Conservation (phyloP, 2,797 vertebrate genomes). For the Cyclura pinguis region DNA sequence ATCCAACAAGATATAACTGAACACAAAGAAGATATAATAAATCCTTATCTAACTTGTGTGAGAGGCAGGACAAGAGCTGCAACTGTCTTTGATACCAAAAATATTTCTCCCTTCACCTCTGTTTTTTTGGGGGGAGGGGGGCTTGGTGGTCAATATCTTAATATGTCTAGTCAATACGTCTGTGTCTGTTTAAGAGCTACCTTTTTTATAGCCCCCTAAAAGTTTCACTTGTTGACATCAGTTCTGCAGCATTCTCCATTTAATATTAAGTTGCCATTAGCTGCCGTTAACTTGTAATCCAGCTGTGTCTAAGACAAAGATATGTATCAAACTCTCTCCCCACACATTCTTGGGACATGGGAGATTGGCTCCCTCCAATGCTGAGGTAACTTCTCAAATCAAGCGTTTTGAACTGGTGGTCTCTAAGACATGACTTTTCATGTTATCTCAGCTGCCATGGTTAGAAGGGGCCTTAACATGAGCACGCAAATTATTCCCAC, state of each 20-base stretch:
- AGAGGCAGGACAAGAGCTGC: background rate
- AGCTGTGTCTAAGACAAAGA: background rate
- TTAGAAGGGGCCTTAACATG: too few species aligned
- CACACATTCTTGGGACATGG: too few species aligned
- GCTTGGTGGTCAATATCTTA: background rate
- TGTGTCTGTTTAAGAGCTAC: background rate
- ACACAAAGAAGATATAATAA: background rate
- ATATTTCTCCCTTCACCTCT: background rate
- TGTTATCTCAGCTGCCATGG: background rate
- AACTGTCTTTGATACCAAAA: too few species aligned
- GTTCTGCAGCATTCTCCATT: background rate
- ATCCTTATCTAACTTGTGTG: background rate
- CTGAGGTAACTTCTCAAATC: background rate
- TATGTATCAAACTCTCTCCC: background rate
- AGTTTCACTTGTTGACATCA: background rate
- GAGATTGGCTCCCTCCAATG: background rate
- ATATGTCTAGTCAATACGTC: background rate
- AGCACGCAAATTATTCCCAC: rapidly evolving
- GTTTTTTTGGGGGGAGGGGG: too few species aligned
- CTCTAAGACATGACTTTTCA: background rate
- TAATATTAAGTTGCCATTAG: background rate
- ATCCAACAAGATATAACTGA: background rate
- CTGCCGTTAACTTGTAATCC: background rate
- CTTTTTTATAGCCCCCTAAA: background rate
- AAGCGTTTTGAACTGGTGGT: background rate